A percentile compares a stretch with the other conserved stretches of the same genome.
Evolutionary conservation across 35 echinoderm and acorn worm genomes (phyloP).

Genomic region (Heliocidaris tuberculata): DNA sequence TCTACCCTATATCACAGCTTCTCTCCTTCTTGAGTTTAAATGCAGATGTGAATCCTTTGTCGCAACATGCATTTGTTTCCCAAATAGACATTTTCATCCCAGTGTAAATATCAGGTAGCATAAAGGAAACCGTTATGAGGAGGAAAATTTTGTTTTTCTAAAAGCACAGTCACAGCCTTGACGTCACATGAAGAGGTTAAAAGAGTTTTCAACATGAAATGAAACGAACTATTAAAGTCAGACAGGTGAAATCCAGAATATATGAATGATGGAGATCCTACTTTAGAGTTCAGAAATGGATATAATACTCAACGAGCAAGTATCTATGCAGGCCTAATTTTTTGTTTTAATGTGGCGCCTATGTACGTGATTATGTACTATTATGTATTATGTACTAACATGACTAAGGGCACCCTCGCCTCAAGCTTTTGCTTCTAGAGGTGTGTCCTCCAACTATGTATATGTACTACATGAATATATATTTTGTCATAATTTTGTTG

Average conservation of each 20-base stretch:
- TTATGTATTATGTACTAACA: too few species aligned
- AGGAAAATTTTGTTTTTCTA: neutral
- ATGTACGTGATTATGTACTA: too few species aligned
- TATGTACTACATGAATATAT: too few species aligned
- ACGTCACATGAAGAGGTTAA: conserved; percentile 3
- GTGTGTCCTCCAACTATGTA: too few species aligned
- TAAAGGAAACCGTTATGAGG: neutral
- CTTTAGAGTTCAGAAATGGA: neutral
- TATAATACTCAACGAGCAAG: too few species aligned
- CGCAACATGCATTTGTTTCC: neutral
- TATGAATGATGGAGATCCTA: neutral
- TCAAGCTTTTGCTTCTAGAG: too few species aligned
- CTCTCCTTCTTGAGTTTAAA: neutral
- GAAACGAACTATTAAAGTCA: neutral
- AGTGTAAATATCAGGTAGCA: neutral
- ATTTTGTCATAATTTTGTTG: too few species aligned
- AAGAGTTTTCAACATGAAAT: neutral
- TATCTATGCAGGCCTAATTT: too few species aligned
- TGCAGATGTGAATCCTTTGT: neutral
- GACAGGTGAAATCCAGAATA: neutral
- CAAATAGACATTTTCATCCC: neutral
- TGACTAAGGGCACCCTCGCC: too few species aligned
- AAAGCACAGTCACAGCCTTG: neutral
- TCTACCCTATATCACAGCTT: neutral
- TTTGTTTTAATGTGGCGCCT: too few species aligned